A percentile compares a stretch with the other conserved stretches of the same genome.
phyloP scores from a whole-genome alignment of 1,140 invertebrate species.

The Zaprionus ghesquierei region DNA sequence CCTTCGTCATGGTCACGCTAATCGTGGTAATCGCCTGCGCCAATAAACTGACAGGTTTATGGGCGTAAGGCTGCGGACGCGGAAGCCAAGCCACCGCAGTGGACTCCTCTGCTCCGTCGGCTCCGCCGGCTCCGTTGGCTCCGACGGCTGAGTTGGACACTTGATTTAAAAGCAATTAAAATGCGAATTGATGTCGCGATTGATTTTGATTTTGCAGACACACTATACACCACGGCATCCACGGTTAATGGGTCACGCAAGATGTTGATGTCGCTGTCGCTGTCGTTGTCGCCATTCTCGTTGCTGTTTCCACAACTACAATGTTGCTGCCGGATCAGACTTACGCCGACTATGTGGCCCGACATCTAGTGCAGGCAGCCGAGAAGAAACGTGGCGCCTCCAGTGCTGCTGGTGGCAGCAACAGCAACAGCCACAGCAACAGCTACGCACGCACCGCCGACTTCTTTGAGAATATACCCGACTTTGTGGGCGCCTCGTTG shows the following conservation, averaged over 20 bases:
- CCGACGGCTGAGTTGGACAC: slow-evolving; percentile 13
- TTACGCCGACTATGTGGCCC: slow-evolving; percentile 83
- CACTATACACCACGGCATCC: no score
- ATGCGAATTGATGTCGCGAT: slow-evolving; percentile 72
- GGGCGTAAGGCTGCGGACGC: slow-evolving; percentile 28
- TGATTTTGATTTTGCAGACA: slow-evolving; percentile 65
- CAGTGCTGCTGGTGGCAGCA: slow-evolving; percentile 37
- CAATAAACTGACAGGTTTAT: slow-evolving; percentile 80
- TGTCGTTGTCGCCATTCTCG: background rate
- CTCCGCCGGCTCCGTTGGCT: background rate
- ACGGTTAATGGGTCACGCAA: slow-evolving; percentile 50
- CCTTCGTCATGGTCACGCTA: slow-evolving; percentile 81
- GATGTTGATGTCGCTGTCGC: slow-evolving; percentile 56
- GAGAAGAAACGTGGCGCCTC: slow-evolving; percentile 18
- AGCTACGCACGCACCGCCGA: slow-evolving; percentile 68
- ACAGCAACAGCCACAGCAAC: slow-evolving; percentile 49
- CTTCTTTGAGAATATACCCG: slow-evolving; percentile 80
- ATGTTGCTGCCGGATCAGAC: slow-evolving; percentile 87
- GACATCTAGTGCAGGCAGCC: slow-evolving; percentile 38
- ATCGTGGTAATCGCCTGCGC: slow-evolving; percentile 75
- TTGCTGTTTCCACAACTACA: slow-evolving; percentile 56
- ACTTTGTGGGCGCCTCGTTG: slow-evolving; percentile 64
- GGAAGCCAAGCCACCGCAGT: slow-evolving; percentile 24
- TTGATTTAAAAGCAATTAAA: slow-evolving; percentile 81
- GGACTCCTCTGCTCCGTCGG: background rate